Base-by-base conservation (phyloP, 1,140 invertebrate genomes). In the Drosophila sulfurigaster region DNA sequence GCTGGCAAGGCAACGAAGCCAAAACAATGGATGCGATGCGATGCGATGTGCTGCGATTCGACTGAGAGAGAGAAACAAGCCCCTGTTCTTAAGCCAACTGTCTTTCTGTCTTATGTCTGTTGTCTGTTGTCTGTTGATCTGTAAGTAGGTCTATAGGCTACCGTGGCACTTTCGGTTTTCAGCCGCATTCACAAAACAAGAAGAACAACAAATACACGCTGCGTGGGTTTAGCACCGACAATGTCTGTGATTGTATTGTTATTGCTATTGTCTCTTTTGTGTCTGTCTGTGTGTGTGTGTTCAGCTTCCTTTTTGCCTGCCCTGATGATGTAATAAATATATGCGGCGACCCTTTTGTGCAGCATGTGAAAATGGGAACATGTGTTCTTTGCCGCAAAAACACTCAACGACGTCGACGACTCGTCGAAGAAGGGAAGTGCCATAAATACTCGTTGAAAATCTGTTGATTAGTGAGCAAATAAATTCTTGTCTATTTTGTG, bases 141-240 rank as follows among this genome's bases (percentile, higher is more conserved):
- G 62, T 69, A 77, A 91, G 88, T 91, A 88, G 88, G 88, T 91
- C 82, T 91, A 91, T 91, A 91, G 88, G 88, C 73, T 91, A 76
- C 75, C 78, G 62, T 73, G 85, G 81, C 88, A 91, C 88, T 91
- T 91, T 91, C 88, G 59, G 81, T 91, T 91, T 87, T 59, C 38
- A 68, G 46, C 16, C 35, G 5, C 30, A 16, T 35, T 56, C 52
- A 35, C 38, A 41, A 10, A 10, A 1, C 52, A 54, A 32, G 64
- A 20, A 32, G 45, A 46, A 56, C 59, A 63, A 13, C 30, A 25
- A 25, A 25, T 25, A 25, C 20, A 56, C 45, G 41, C 32, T 32
- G 79, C 81, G 82, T 86, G 70, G 63, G 75, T 68, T 75, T 59
- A 67, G 45, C 25, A 20, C 25, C 25, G 49, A 52, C 32, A 43